A percentile compares a stretch with the other conserved stretches of the same genome.
These are phyloP conservation scores for Aythya baeri DNA, from an alignment of 2,113 vertebrate genomes.

Conservation along the genomic window DNA sequence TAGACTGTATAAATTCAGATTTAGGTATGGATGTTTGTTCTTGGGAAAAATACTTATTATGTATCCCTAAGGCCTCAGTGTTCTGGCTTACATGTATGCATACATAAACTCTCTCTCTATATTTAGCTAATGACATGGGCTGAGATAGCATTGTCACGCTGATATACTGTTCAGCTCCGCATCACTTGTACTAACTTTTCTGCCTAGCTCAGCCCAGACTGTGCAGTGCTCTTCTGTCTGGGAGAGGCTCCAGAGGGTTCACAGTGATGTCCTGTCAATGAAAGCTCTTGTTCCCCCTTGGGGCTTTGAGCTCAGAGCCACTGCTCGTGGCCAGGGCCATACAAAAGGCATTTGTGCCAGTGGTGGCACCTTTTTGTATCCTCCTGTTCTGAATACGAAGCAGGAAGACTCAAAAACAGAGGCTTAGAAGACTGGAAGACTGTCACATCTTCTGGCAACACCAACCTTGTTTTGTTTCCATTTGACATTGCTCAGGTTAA, in stretches of 20 bases:
- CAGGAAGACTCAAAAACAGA: not conserved
- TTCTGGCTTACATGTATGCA: not conserved
- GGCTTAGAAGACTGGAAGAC: not conserved
- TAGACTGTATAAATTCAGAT: not conserved
- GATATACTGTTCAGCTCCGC: not conserved
- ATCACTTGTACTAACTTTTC: not conserved
- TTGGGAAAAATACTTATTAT: not conserved
- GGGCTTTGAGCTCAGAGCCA: not conserved
- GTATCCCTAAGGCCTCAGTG: not conserved
- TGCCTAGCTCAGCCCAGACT: not conserved
- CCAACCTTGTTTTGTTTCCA: fast-evolving
- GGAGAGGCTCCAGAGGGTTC: not conserved
- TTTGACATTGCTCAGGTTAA: not conserved
- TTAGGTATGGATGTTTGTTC: not conserved
- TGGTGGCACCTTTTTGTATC: not conserved
- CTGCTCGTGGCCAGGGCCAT: not conserved
- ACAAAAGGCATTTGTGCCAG: not conserved
- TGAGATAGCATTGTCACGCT: not conserved
- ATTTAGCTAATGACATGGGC: not conserved
- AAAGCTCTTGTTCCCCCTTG: not conserved
- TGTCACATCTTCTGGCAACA: not conserved
- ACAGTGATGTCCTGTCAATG: not conserved
- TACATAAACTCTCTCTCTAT: not conserved
- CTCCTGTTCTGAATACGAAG: not conserved
- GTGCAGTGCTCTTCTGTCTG: not conserved